A percentile compares a stretch with the other conserved stretches of the same genome.
These are phyloP conservation scores for Callipepla squamata DNA, from an alignment of 2,113 vertebrate genomes.

Conservation along the genomic window DNA sequence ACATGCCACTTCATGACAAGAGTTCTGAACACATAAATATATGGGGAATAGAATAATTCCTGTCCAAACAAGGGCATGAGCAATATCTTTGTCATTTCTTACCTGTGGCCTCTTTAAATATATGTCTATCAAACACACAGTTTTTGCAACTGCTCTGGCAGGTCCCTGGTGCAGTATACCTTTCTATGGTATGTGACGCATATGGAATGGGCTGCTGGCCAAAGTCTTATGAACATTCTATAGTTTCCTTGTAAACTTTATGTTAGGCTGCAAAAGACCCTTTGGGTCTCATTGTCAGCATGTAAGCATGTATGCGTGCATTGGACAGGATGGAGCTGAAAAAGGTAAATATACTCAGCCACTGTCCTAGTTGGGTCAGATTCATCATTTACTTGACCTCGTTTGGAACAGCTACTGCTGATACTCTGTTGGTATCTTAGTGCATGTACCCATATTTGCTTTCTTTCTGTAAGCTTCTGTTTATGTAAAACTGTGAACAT, in stretches of 20 bases:
- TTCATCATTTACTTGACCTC: neutral
- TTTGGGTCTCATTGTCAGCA: rapidly evolving
- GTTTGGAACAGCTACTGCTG: neutral
- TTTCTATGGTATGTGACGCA: neutral
- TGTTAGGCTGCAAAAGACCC: neutral
- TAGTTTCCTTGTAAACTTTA: neutral
- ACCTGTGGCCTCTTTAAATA: neutral
- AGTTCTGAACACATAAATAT: neutral
- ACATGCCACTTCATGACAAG: neutral
- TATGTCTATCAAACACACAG: neutral
- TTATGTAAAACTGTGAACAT: rapidly evolving
- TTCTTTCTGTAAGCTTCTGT: neutral
- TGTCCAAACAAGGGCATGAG: neutral
- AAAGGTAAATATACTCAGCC: neutral
- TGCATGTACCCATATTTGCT: neutral
- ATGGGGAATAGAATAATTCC: neutral
- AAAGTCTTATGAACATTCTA: neutral
- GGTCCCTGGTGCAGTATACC: neutral
- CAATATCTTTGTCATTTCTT: neutral
- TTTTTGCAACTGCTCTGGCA: neutral
- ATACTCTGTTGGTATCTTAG: neutral
- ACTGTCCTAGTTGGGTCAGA: neutral
- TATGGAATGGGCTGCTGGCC: neutral
- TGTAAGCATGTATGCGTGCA: too few relatives aligned
- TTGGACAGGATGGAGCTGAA: neutral